These are phyloP conservation scores for Acanthosepion esculentum DNA, from an alignment of 2,888 invertebrate genomes.

Conservation along the genomic window DNA sequence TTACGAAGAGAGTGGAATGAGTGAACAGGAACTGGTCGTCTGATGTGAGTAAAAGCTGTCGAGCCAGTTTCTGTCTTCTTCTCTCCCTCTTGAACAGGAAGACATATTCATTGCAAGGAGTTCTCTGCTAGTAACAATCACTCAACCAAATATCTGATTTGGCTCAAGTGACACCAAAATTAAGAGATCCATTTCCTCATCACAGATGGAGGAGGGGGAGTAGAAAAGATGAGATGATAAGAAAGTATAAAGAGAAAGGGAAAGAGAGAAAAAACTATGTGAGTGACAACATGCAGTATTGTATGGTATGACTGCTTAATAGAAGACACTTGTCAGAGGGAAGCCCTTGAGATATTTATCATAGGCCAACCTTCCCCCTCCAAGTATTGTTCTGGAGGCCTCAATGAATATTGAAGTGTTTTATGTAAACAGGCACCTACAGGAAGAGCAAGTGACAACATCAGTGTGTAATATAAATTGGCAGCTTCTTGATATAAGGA, in stretches of 20 bases:
- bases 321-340: neutral
- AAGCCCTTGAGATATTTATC: neutral
- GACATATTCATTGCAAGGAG: neutral
- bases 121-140: neutral
- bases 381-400: neutral
- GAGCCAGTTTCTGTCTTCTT: neutral
- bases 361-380: neutral
- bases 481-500: neutral
- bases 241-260: no score
- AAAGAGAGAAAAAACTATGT: neutral
- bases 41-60: no score
- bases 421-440: neutral
- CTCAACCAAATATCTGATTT: slow-evolving; percentile 20
- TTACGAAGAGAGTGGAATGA: no score
- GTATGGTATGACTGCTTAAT: neutral
- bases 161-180: neutral
- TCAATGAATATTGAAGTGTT: neutral
- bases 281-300: neutral
- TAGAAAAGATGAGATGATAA: neutral
- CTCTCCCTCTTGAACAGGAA: neutral
- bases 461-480: neutral
- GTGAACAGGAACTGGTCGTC: no score
- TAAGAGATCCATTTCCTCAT: neutral
- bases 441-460: neutral
- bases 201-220: neutral